A percentile compares a stretch with the other conserved stretches of the same genome.
phyloP scores from a whole-genome alignment of 1,140 invertebrate genomes.

The Drosophila seguyi region DNA sequence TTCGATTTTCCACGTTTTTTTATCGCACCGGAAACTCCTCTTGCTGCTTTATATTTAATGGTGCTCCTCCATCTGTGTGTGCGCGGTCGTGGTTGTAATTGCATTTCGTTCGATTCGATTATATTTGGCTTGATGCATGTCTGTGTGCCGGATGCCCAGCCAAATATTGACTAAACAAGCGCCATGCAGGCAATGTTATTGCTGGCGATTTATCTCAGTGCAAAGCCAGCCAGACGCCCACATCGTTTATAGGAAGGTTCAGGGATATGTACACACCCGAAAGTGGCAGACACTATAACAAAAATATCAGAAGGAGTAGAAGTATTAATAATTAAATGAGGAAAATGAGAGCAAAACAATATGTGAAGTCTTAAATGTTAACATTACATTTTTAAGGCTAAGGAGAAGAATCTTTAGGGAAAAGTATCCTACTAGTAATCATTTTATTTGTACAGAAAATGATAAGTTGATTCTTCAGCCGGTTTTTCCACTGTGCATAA shows the following conservation, averaged over 20 bases:
- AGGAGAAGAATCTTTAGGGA: neutral
- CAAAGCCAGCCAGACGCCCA: slow-evolving; percentile 31
- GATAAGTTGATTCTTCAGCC: neutral
- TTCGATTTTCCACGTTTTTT: slow-evolving; percentile 64
- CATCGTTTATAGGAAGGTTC: slow-evolving; percentile 18
- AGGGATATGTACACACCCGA: slow-evolving; percentile 7
- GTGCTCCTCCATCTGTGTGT: slow-evolving; percentile 8
- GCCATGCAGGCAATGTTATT: slow-evolving; percentile 53
- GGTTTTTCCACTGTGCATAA: slow-evolving; percentile 16
- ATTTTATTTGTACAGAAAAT: neutral
- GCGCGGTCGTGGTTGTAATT: slow-evolving; percentile 23
- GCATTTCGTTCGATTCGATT: slow-evolving; percentile 17
- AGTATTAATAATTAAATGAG: neutral
- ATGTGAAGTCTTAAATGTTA: neutral
- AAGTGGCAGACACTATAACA: slow-evolving; percentile 8
- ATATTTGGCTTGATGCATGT: slow-evolving; percentile 17
- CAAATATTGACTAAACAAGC: slow-evolving; percentile 81
- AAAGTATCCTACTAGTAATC: neutral
- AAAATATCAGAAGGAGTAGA: neutral
- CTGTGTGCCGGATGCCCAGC: slow-evolving; percentile 34
- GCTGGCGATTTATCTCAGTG: slow-evolving; percentile 69
- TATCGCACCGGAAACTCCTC: slow-evolving; percentile 28
- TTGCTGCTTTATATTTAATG: neutral
- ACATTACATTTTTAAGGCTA: neutral
- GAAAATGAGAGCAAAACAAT: too few species aligned